Conservation (phyloP, 2,113 vertebrate species). For the Capra hircus region DNA sequence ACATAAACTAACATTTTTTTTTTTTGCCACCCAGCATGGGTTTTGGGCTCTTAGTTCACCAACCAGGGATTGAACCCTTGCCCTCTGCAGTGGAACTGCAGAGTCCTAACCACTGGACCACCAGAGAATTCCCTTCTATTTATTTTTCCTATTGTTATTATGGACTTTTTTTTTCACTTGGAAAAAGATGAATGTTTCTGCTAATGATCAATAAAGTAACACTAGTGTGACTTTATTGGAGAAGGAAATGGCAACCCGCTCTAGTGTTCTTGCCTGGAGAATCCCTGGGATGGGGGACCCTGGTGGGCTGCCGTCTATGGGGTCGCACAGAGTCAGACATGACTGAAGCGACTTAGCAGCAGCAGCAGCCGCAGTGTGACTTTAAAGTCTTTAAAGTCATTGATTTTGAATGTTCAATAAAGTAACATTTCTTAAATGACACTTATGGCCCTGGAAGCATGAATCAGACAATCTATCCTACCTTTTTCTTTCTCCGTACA, state of each 20-base stretch:
- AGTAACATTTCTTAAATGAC: background rate
- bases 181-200: background rate
- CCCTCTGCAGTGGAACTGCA: background rate
- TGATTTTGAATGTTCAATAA: background rate
- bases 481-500: background rate
- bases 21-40: background rate
- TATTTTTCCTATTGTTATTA: background rate
- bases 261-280: too few species aligned
- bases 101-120: background rate
- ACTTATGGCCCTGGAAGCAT: background rate
- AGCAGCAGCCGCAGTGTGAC: too few species aligned
- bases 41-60: background rate
- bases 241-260: too few species aligned
- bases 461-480: background rate
- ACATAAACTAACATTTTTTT: background rate
- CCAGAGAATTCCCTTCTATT: background rate
- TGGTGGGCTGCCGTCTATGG: too few species aligned
- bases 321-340: too few species aligned
- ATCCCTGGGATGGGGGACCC: accelerated
- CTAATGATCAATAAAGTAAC: background rate
- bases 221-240: background rate
- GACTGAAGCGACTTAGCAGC: too few species aligned
- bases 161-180: background rate
- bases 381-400: background rate
- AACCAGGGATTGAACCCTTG: background rate